Base-by-base conservation (phyloP, 2,888 invertebrate species). In the Campopleginae sp. region DNA sequence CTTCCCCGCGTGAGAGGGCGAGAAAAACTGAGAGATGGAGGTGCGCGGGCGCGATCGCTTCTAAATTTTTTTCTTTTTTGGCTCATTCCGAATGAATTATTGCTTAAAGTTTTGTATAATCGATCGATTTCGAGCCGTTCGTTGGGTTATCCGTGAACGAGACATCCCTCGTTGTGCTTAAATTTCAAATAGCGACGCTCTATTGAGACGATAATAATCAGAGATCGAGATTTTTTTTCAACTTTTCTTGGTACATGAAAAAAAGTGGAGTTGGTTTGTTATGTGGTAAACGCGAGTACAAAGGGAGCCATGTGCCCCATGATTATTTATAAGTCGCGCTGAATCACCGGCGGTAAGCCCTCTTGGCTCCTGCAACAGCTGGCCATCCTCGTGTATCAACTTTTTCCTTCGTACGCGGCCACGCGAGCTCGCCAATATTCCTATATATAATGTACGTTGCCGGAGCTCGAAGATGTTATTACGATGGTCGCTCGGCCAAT, bases 311-410 rank as follows among this genome's bases (percentile, higher is more conserved):
- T 65, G 80, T 85, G 87, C 80, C 84, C 77, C 82, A 81, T 79
- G 78, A 89, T 89, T 90, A 90, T 90, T 90, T 89, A 89, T 90
- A 90, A 89, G 86, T 87, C 89, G 84, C 87, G 84, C 87, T 89
- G 90, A 90, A 89, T 90, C 90, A 90, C n/a, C n/a, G n/a, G n/a
- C 86, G 86, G 86, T 38, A 83, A 86, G 27, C 66, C 23, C 87
- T 77, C 61, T 72, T 74, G 44, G 51, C 46, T 44, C 27, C 58
- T 48, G 51, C 77, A 80, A 77, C 85, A 75, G 79, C 71, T 61
- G 82, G 79, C 70, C 38, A 31, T 10, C 46, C 19, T 72, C 65
- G 74, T 82, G 70, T 77, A 80, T 79, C 65, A 51, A 66, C 58
- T 79, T 82, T 80, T 81, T 72, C 70, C 74, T 81, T 68, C 78